Evolutionary conservation across 2,888 invertebrate species (phyloP).

Genomic region (Azorinus chamasolen): DNA sequence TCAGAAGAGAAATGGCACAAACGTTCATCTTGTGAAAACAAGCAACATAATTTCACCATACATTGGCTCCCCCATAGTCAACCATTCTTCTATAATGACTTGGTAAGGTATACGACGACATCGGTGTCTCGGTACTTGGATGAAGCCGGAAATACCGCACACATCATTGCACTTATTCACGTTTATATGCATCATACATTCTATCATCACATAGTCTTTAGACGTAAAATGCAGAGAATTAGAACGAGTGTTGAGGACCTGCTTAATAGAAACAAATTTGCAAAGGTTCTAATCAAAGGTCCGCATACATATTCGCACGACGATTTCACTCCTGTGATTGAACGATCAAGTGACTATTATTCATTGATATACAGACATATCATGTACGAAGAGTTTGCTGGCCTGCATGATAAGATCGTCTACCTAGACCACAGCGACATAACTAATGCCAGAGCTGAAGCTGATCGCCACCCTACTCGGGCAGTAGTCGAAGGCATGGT

Average conservation of each 20-base stretch:
- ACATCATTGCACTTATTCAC: slow-evolving; percentile 30
- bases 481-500: slow-evolving; percentile 23
- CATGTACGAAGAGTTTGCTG: too few relatives aligned
- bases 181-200: slow-evolving; percentile 16
- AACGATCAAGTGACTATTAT: too few relatives aligned
- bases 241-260: slow-evolving; percentile 17
- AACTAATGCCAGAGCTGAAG: slow-evolving; percentile 6
- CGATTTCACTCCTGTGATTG: too few relatives aligned
- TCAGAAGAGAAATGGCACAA: slow-evolving; percentile 23
- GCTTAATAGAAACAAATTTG: slow-evolving; percentile 8
- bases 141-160: background rate
- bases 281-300: slow-evolving; percentile 16
- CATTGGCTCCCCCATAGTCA: too few relatives aligned
- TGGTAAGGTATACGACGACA: too few relatives aligned
- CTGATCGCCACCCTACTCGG: slow-evolving; percentile 4
- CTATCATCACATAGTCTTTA: slow-evolving; percentile 20
- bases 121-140: slow-evolving; percentile 4
- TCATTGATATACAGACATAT: too few relatives aligned
- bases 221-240: slow-evolving; percentile 8
- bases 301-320: too few relatives aligned
- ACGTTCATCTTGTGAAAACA: background rate
- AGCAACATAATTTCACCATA: slow-evolving; percentile 7
- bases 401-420: too few relatives aligned
- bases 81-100: too few relatives aligned
- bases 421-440: slow-evolving; percentile 27